Conservation (phyloP, 2,797 vertebrate genomes). For the Simalia tracyae region DNA sequence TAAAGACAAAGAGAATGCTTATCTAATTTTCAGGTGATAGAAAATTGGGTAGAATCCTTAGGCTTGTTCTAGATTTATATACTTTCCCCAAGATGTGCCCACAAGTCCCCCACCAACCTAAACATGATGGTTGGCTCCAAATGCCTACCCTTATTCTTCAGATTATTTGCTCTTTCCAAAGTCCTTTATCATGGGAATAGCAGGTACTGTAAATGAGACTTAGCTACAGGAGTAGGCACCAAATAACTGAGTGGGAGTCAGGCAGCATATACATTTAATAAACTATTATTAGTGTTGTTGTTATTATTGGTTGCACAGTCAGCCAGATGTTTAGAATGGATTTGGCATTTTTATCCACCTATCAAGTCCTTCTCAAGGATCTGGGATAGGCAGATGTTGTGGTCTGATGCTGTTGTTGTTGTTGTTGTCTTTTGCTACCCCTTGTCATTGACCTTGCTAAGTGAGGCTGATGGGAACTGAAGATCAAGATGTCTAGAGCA, state of each 20-base stretch:
- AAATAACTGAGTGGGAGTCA: neutral
- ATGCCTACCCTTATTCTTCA: neutral
- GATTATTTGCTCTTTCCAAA: neutral
- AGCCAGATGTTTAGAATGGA: neutral
- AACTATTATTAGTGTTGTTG: neutral
- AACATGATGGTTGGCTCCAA: neutral
- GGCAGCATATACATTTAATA: neutral
- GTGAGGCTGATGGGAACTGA: neutral
- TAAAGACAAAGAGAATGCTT: neutral
- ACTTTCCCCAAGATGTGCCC: neutral
- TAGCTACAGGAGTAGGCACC: neutral
- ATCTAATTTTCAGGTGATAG: neutral
- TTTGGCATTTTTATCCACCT: neutral
- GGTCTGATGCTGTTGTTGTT: neutral
- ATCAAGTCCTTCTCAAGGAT: too few relatives aligned
- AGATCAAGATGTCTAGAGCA: neutral
- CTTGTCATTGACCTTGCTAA: neutral
- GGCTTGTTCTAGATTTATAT: neutral
- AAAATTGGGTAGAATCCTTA: neutral
- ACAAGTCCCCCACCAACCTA: neutral
- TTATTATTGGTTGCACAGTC: neutral
- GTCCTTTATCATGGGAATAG: neutral
- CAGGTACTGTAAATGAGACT: neutral
- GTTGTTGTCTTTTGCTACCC: neutral
- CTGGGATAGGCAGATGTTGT: neutral